These are phyloP conservation scores for Spisula subtruncata DNA, from an alignment of 2,888 invertebrate species.

Conservation along the genomic window DNA sequence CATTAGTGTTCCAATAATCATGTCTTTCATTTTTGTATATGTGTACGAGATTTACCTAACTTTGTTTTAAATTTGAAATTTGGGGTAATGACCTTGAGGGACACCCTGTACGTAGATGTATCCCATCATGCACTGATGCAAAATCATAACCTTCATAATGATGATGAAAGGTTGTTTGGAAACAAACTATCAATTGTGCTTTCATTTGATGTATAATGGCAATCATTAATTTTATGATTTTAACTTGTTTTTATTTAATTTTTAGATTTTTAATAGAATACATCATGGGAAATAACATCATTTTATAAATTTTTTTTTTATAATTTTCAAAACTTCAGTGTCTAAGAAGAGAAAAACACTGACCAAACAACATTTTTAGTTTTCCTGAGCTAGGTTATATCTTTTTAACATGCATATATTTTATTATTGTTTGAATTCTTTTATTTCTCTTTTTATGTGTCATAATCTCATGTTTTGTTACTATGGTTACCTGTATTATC, in stretches of 20 bases:
- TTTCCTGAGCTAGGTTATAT: no score
- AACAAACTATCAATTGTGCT: no score
- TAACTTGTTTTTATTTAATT: background rate
- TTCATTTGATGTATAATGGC: no score
- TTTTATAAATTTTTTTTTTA: no score
- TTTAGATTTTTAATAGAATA: no score
- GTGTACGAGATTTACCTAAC: background rate
- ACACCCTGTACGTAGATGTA: no score
- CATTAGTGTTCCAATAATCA: constrained; percentile 39
- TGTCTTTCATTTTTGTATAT: constrained; percentile 38
- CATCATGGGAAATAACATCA: no score
- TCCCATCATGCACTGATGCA: no score
- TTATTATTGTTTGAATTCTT: background rate
- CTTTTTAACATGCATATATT: constrained; percentile 22
- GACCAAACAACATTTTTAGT: background rate
- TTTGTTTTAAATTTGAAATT: background rate
- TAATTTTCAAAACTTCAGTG: no score
- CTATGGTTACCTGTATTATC: background rate
- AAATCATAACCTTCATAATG: no score
- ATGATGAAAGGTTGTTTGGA: no score
- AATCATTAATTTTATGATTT: background rate
- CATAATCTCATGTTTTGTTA: background rate
- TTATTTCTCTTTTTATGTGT: background rate
- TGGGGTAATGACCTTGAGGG: background rate
- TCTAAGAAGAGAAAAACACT: no score